Evolutionary conservation across 2,797 vertebrate species (phyloP), one percentile per base, ranked within the genome.

Genomic region (Amazona ochrocephala): DNA sequence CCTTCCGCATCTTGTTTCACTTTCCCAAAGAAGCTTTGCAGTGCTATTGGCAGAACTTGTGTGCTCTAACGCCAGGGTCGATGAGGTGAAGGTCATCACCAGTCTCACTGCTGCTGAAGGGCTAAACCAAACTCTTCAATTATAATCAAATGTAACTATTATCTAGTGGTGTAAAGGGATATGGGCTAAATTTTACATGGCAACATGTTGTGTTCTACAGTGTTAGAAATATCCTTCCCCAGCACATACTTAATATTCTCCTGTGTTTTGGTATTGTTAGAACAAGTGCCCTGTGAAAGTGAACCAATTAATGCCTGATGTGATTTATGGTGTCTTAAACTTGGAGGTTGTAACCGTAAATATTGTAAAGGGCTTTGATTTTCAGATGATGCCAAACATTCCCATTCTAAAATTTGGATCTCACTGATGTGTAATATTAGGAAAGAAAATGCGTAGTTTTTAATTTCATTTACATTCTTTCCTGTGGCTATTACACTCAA

Each of bases 251-350:
- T 88, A 71, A 41, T 23, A 30, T 37, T 93, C 56, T 30, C 4
- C 66, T 44, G 29, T 88, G 62, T 68, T 83, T 84, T 75, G 85
- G 73, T 75, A 11, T 34, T 62, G 77, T 62, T 84, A 54, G 70
- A 91, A n/a, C 44, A 54, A 67, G 82, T 7, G 2, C 66, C 70
- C 76, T 78, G 70, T 84, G 73, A 66, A 91, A 86, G 62, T 8
- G 83, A 93, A 78, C 73, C 76, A 68, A 68, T 90, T 89, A 87
- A 90, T 68, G 73, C 72, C 70, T 26, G 42, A 11, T 60, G 80
- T 93, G 95, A 95, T 95, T 96, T 88, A 95, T 73, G 32, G 42
- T n/a, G 50, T 74, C 81, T 88, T 91, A 78, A 84, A 73, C 3
- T 73, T 77, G 34, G 79, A 93, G 83, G 76, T n/a, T 21, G 5